These are phyloP conservation scores for Cynopterus sphinx DNA, from an alignment of 2,797 vertebrate genomes.

Conservation along the genomic window DNA sequence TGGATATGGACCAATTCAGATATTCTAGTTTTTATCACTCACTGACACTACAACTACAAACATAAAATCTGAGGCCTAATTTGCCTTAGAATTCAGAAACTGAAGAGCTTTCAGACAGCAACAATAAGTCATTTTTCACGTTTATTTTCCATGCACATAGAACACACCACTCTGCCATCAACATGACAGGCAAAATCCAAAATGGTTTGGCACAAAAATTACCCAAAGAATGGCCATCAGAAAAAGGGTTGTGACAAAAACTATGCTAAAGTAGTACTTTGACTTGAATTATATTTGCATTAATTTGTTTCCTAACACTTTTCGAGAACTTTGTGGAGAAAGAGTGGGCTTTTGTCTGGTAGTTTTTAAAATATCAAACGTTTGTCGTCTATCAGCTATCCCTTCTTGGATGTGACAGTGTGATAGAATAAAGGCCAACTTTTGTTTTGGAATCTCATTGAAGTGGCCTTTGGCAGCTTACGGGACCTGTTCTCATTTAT, in stretches of 20 bases:
- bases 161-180: constrained; percentile 8
- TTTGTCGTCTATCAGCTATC: neutral
- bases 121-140: constrained; percentile 56
- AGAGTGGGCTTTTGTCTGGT: constrained; percentile 47
- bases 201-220: constrained; percentile 57
- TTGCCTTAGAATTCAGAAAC: constrained; percentile 64
- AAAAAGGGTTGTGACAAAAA: constrained; percentile 32
- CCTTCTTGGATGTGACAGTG: constrained; percentile 29
- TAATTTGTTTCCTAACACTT: constrained; percentile 57
- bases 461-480: constrained; percentile 25
- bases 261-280: neutral
- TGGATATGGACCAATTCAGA: constrained; percentile 30
- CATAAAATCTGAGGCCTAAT: constrained; percentile 45
- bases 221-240: constrained; percentile 43
- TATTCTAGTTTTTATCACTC: neutral
- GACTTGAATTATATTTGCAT: constrained; percentile 65
- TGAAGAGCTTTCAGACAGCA: constrained; percentile 1
- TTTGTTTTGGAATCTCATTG: constrained; percentile 40
- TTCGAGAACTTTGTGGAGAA: constrained; percentile 9
- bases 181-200: constrained; percentile 33
- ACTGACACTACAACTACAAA: neutral
- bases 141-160: constrained; percentile 56
- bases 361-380: constrained; percentile 54
- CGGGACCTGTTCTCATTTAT: neutral
- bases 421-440: constrained; percentile 35